Conservation (phyloP, 2,888 invertebrate species). For the Tachystola acroxantha region DNA sequence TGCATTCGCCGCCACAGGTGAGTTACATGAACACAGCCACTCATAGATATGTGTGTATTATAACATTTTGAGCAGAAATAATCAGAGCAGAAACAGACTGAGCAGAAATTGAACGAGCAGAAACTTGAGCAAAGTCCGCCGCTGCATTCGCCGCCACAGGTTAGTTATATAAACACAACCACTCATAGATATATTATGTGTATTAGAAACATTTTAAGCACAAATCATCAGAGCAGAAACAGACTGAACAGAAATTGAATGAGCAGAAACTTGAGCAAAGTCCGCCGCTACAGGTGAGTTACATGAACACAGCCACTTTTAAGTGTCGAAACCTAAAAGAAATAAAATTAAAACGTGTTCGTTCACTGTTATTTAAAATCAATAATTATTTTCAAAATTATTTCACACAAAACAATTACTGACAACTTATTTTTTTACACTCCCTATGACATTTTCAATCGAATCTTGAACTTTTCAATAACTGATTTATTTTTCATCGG, state of each 20-base stretch:
- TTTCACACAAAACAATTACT: too few species aligned
- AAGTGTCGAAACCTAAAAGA: too few species aligned
- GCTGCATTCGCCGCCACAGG: slow-evolving; percentile 12
- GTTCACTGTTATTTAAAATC: too few species aligned
- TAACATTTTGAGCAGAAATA: too few species aligned
- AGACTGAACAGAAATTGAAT: slow-evolving; percentile 13
- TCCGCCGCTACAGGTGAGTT: slow-evolving; percentile 12
- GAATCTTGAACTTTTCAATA: too few species aligned
- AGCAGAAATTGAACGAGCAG: slow-evolving; percentile 9
- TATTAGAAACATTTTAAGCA: too few species aligned
- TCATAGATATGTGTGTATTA: too few species aligned
- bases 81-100: slow-evolving; percentile 14
- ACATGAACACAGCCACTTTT: background rate
- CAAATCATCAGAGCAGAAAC: slow-evolving; percentile 9
- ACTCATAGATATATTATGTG: too few species aligned
- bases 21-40: background rate
- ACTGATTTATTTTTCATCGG: too few species aligned
- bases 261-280: slow-evolving; percentile 1
- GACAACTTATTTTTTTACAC: background rate
- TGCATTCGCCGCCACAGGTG: slow-evolving; percentile 10
- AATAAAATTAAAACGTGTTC: too few species aligned
- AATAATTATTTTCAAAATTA: too few species aligned
- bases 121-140: slow-evolving; percentile 8
- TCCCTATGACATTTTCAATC: too few species aligned
- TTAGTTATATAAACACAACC: background rate